Conservation (phyloP, 2,888 invertebrate genomes). For the Germaria angustata region DNA sequence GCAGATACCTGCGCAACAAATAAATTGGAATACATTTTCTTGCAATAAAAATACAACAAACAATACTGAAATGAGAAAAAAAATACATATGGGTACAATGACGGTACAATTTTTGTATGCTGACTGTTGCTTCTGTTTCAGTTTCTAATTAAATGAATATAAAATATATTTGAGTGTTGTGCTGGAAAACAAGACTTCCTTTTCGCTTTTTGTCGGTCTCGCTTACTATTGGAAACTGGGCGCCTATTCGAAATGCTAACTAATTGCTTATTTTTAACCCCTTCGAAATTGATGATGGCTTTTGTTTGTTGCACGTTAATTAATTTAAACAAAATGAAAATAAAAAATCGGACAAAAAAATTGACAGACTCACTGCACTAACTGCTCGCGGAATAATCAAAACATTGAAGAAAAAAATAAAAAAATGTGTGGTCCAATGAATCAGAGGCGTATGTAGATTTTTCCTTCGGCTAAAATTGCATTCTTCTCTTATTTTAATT, state of each 20-base stretch:
- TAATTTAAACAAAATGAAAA: slow-evolving; percentile 72
- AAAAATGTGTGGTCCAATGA: too few species aligned
- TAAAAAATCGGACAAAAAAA: slow-evolving; percentile 32
- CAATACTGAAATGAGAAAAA: slow-evolving; percentile 38
- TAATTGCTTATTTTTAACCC: slow-evolving; percentile 76
- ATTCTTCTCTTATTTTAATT: too few species aligned
- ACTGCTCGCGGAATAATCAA: slow-evolving; percentile 55
- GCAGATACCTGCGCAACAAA: slow-evolving; percentile 65
- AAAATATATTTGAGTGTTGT: slow-evolving; percentile 43
- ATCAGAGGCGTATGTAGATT: not conserved
- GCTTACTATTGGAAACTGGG: slow-evolving; percentile 64
- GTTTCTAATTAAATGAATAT: slow-evolving; percentile 64
- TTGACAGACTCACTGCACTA: slow-evolving; percentile 65
- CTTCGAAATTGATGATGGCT: slow-evolving; percentile 71
- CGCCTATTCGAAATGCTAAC: slow-evolving; percentile 71
- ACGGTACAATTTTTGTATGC: slow-evolving; percentile 58
- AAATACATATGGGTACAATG: slow-evolving; percentile 47
- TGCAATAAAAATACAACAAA: slow-evolving; percentile 25
- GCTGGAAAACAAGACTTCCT: slow-evolving; percentile 49
- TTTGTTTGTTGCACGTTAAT: slow-evolving; percentile 71
- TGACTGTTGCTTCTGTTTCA: slow-evolving; percentile 57
- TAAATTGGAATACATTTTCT: slow-evolving; percentile 39
- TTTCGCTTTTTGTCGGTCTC: slow-evolving; percentile 43
- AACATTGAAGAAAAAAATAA: slow-evolving; percentile 1
- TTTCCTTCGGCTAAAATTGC: too few species aligned